Percentiles rank a stretch among this genome's conserved stretches.
Evolutionary conservation across 1,140 invertebrate genomes (phyloP).

Genomic region (Drosophila rufa): DNA sequence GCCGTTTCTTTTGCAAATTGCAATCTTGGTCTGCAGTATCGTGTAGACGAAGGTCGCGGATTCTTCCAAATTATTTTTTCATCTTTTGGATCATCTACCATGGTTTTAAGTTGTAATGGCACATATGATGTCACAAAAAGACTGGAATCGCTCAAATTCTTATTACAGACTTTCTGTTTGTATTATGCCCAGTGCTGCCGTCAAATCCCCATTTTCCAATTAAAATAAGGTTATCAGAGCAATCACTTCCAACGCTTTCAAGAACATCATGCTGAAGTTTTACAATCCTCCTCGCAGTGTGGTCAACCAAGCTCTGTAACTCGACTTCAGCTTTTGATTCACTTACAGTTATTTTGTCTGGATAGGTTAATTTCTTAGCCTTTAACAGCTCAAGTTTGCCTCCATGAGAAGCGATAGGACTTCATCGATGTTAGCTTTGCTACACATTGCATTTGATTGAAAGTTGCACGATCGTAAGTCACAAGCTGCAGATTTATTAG

Average conservation of each 20-base stretch:
- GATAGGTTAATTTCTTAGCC: too few species aligned
- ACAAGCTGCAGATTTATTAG: conserved; percentile 16
- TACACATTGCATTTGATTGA: not conserved
- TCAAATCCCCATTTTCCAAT: conserved; percentile 29
- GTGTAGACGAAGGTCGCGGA: not conserved
- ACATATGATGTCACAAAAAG: conserved; percentile 9
- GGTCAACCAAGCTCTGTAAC: too few species aligned
- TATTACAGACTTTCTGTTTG: conserved; percentile 12
- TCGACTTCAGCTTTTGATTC: too few species aligned
- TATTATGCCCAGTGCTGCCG: conserved; percentile 22
- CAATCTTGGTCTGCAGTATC: conserved; percentile 6
- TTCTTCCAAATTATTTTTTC: conserved; percentile 7
- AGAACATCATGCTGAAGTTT: not conserved
- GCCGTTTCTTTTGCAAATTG: too few species aligned
- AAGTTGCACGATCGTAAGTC: conserved; percentile 4
- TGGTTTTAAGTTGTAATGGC: conserved; percentile 3
- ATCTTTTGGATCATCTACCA: not conserved
- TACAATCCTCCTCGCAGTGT: too few species aligned
- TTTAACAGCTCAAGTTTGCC: conserved; percentile 5
- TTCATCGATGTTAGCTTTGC: too few species aligned
- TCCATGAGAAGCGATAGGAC: too few species aligned
- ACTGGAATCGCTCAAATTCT: not conserved
- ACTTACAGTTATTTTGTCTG: too few species aligned
- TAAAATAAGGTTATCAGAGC: conserved; percentile 9
- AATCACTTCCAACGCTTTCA: conserved; percentile 13